Base-by-base conservation (phyloP, 1,140 invertebrate species). In the Eurosta solidaginis region DNA sequence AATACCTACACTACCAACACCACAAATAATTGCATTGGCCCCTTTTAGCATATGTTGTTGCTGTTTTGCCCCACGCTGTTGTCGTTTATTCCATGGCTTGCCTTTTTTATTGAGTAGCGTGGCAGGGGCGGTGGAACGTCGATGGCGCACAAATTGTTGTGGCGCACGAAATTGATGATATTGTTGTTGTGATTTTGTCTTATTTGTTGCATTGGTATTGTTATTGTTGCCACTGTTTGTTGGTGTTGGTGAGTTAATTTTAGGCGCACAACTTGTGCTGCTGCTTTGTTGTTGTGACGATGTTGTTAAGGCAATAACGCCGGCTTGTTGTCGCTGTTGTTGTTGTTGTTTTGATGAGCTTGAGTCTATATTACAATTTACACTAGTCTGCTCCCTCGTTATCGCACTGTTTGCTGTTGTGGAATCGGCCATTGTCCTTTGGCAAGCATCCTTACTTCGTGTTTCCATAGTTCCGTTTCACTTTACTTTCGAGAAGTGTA, bases 91-190 rank as follows among this genome's bases (percentile, higher is more conserved):
- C 85, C 85, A 86, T 20, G 82, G 80, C 80, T 86, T 86, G 49
- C 79, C 78, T 77, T 82, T 83, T 49, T 83, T 80, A 74, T 82
- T 82, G 79, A 84, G 83, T 20, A 27, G 74, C 73, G 9, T 77
- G 17, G 42, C 33, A 6, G 74, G 45, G 5, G 54, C 27, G 29
- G 73, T 42, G 36, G 76, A 17, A 52, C 78, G 63, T 27, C 77
- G 76, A 33, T 80, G 80, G 54, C 78, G 77, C 25, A 80, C 80
- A 79, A 79, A 80, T 73, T 80, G 85, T 74, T 87, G 85, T 9
- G 85, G 85, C 44, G 85, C 84, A 74, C 85, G 85, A 73, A 87
- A 87, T 74, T 87, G 85, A 82, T 87, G 84, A 45, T 82, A 83
- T 77, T 83, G 81, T 17, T 47, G 78, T 52, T 52, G 77, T 27